These are phyloP conservation scores for Caenorhabditis sp. DNA, from an alignment of 2,888 invertebrate species.

Conservation along the genomic window DNA sequence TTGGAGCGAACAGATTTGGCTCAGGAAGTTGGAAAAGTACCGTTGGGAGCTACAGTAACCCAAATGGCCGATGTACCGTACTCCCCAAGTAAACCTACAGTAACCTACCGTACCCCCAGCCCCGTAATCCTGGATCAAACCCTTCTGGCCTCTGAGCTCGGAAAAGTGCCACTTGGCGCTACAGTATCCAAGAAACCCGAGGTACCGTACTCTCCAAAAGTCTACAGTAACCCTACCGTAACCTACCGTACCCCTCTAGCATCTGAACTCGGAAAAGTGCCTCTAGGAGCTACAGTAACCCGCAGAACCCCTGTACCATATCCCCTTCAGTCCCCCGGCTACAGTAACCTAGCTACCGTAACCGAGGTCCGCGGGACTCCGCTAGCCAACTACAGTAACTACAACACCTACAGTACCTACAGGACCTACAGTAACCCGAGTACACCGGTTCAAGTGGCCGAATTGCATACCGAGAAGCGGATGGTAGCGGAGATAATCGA, in stretches of 20 bases:
- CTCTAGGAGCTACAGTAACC: too few species aligned
- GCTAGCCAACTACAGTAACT: background rate
- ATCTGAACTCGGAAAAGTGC: too few species aligned
- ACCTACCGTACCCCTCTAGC: conserved; percentile 1
- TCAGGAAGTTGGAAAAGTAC: too few species aligned
- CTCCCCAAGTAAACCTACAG: too few species aligned
- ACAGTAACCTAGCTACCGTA: too few species aligned
- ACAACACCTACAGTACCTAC: conserved; percentile 9
- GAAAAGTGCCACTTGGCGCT: background rate
- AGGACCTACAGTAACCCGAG: background rate
- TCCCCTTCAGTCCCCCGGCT: too few species aligned
- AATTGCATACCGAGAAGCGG: conserved; percentile 55
- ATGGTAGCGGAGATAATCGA: conserved; percentile 24
- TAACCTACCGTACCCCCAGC: conserved; percentile 1
- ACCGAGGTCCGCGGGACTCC: conserved; percentile 10
- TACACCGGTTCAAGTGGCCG: conserved; percentile 20
- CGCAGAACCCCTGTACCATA: background rate
- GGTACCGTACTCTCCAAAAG: background rate
- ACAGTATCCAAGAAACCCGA: background rate
- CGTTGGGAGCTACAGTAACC: too few species aligned
- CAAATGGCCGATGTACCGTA: too few species aligned
- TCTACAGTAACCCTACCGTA: background rate
- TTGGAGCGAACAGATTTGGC: too few species aligned
- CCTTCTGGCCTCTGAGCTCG: background rate
- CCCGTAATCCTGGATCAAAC: background rate